Conservation (phyloP, 2,797 vertebrate species). For the Toxotes lorentzi region DNA sequence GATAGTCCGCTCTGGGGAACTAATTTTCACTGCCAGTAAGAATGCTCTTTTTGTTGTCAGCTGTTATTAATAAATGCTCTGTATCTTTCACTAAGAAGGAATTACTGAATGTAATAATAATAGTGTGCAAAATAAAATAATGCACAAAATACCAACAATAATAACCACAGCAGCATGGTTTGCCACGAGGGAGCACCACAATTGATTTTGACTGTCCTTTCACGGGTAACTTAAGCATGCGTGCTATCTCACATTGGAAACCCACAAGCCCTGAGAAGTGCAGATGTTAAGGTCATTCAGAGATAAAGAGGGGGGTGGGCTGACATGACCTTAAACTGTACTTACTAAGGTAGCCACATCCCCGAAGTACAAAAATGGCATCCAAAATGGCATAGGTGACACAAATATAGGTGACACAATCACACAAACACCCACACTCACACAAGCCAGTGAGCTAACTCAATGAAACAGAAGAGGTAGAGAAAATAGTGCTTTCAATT, state of each 20-base stretch:
- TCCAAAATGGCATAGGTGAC: constrained; percentile 9
- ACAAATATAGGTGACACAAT: constrained; percentile 17
- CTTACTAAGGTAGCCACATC: constrained; percentile 40
- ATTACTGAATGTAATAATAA: background rate
- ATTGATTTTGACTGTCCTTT: constrained; percentile 44
- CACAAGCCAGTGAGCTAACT: constrained; percentile 34
- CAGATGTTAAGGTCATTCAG: constrained; percentile 39
- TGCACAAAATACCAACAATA: background rate
- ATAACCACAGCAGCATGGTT: background rate
- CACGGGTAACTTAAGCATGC: constrained; percentile 19
- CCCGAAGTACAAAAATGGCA: constrained; percentile 22
- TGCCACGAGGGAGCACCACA: constrained; percentile 15
- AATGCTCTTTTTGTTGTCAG: background rate
- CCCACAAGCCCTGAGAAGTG: constrained; percentile 11
- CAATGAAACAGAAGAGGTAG: constrained; percentile 42
- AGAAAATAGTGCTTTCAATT: constrained; percentile 58
- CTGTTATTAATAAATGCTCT: background rate
- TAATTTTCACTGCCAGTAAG: background rate
- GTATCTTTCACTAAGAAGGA: background rate
- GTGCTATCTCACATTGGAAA: constrained; percentile 22
- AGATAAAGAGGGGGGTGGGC: background rate
- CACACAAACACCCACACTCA: constrained; percentile 31
- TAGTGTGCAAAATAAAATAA: no score
- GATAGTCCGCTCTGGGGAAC: background rate
- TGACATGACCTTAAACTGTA: constrained; percentile 34